Evolutionary conservation across 1,140 invertebrate species (phyloP), one percentile per base, ranked within the genome.

Genomic region (Drosophila seguyi): DNA sequence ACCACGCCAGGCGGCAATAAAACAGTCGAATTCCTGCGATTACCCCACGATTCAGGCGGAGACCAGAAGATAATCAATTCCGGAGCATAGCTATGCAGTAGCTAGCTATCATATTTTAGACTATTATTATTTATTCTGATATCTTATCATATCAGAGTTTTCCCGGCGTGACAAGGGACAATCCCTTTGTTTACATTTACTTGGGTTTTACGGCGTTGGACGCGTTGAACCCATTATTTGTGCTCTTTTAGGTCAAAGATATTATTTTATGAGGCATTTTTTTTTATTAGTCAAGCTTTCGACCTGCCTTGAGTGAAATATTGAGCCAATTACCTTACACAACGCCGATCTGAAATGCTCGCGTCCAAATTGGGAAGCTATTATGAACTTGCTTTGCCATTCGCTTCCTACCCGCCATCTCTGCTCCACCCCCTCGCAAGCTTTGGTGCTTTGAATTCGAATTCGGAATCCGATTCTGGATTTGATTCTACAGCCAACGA

Each of bases 271-370:
- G 62, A 22, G 38, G 47, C 1, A 6, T 55, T 25, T 18, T 25
- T 18, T 60, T 53, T 73, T 73, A 75, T 75, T 75, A 75, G 71
- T 75, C 71, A 65, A 58, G 55, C 55, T 68, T 53, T 77, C 62
- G 50, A 68, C 55, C 56, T 45, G 74, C 74, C 74, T 77, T 77
- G 74, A 68, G 62, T 60, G 47, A 68, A 77, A 77, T 77, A 77
- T 77, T 68, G 41, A 78, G 75, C 75, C 75, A 78, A 78, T 78
- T 78, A 78, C 75, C 75, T 78, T 71, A 78, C 65, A 78, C 63
- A 78, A 78, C 31, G 38, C 57, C 65, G 27, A 66, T 59, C 67
- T 57, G 42, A 73, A 72, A 73, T 73, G 67, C 27, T 72, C 53
- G 52, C 41, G 31, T 55, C 80, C 85, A 84, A 84, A 80, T 88